These are phyloP conservation scores for Dolomedes plantarius DNA, from an alignment of 2,888 invertebrate species.

Conservation along the genomic window DNA sequence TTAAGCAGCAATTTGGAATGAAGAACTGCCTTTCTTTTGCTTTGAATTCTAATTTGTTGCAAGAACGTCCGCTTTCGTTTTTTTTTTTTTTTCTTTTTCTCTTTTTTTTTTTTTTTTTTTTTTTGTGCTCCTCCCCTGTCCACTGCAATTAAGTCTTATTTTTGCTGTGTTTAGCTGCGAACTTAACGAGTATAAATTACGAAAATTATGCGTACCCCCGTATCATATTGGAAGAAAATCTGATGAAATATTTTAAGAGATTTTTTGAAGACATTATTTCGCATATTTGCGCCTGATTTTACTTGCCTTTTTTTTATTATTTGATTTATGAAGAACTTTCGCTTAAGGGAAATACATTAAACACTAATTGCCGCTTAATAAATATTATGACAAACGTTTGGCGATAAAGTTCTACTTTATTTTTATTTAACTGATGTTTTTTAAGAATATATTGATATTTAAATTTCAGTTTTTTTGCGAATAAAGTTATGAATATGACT, in stretches of 20 bases:
- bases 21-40: not conserved
- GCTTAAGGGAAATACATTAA: too few species aligned
- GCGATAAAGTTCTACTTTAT: too few species aligned
- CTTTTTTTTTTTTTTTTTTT: too few species aligned
- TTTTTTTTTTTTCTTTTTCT: not conserved
- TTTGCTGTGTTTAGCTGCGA: not conserved
- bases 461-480: too few species aligned
- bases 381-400: too few species aligned
- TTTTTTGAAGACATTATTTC: not conserved
- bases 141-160: not conserved
- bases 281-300: too few species aligned
- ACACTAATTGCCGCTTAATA: too few species aligned
- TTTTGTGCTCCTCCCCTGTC: not conserved
- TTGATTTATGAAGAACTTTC: too few species aligned
- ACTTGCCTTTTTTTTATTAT: too few species aligned
- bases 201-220: not conserved
- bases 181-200: constrained; percentile 1
- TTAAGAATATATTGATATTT: too few species aligned
- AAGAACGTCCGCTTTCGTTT: not conserved
- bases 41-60: constrained; percentile 12
- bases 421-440: too few species aligned
- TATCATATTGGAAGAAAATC: not conserved
- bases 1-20: constrained; percentile 2
- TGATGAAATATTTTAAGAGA: not conserved
- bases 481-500: too few species aligned